Base-by-base conservation (phyloP, 2,888 invertebrate species). In the Anthophora plumipes region DNA sequence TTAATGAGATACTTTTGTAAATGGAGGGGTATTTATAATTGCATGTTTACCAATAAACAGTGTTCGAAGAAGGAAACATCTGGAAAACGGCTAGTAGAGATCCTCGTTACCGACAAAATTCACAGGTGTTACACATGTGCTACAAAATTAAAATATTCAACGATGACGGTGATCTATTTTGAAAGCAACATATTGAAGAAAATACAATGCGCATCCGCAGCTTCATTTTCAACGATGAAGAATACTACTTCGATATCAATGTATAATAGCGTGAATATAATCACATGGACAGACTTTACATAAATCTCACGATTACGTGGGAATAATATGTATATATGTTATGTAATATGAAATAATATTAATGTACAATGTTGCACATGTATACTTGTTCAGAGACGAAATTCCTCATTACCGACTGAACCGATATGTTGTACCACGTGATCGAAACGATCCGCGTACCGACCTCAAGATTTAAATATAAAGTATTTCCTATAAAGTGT, bases 91-190 rank as follows among this genome's bases (percentile, higher is more conserved):
- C 17, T 39, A 41, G n/a, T 22, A 31, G 57, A 41, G 41, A 7
- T 46, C 55, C 9, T 39, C 12, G 2, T 76, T 70, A 59, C 3
- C 63, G 48, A 57, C 31, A n/a, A 57, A 48, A n/a, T n/a, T 3
- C 37, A 57, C 11, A 43, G 12, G 20, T 39, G 8, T 22, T 31
- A 39, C 43, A 46, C 43, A 48, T 75, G 63, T 57, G 37, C 14
- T 66, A n/a, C 37, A 43, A 52, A 70, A 60, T 50, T 11, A 50
- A 68, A 48, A 11, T 57, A 64, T 54, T 54, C 17, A 55, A 74
- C 6, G 14, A 76, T 79, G 64, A 75, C 39, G 17, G 69, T 37
- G 31, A 60, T 48, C 25, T 22, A 22, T 8, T 41, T n/a, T 1
- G 57, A 31, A 77, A 31, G 9, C 41, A 12, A 17, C 41, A 39